Evolutionary conservation across 2,888 invertebrate genomes (phyloP).

Genomic region (Perizoma affinitatum): DNA sequence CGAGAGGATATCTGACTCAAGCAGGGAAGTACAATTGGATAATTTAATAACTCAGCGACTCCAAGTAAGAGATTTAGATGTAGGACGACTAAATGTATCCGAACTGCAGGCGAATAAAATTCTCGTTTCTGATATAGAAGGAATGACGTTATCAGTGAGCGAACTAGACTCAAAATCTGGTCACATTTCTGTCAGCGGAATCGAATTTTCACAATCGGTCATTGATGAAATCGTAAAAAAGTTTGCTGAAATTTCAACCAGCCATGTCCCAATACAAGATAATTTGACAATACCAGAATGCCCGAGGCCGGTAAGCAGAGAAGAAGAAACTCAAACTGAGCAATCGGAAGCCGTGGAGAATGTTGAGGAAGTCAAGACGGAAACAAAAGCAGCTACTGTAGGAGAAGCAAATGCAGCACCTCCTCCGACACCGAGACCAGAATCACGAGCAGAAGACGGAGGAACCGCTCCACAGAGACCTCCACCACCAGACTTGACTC

Average conservation of each 20-base stretch:
- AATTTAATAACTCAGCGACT: conserved; percentile 85
- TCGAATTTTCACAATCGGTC: conserved; percentile 87
- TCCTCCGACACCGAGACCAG: conserved; percentile 44
- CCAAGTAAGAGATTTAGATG: conserved; percentile 90
- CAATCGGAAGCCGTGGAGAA: conserved; percentile 42
- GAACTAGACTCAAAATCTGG: conserved; percentile 89
- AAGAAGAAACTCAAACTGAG: conserved; percentile 76
- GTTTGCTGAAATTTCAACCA: conserved; percentile 76
- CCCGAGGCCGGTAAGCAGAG: conserved; percentile 61
- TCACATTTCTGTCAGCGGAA: conserved; percentile 86
- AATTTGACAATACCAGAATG: conserved; percentile 44
- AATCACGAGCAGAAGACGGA: conserved; percentile 52
- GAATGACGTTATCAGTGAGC: conserved; percentile 87
- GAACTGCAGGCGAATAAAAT: conserved; percentile 92
- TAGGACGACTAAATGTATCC: conserved; percentile 90
- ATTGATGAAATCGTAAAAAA: conserved; percentile 87
- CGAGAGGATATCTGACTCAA: conserved; percentile 63
- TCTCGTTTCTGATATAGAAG: conserved; percentile 91
- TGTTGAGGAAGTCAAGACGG: conserved; percentile 35
- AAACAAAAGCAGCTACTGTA: conserved; percentile 33
- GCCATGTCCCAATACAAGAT: conserved; percentile 38
- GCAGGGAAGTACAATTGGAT: conserved; percentile 71
- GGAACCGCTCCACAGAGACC: conserved; percentile 70
- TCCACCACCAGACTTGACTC: conserved; percentile 77
- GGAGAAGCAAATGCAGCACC: conserved; percentile 41